Conservation (phyloP, 2,888 invertebrate genomes). For the Apocheima hispidaria region DNA sequence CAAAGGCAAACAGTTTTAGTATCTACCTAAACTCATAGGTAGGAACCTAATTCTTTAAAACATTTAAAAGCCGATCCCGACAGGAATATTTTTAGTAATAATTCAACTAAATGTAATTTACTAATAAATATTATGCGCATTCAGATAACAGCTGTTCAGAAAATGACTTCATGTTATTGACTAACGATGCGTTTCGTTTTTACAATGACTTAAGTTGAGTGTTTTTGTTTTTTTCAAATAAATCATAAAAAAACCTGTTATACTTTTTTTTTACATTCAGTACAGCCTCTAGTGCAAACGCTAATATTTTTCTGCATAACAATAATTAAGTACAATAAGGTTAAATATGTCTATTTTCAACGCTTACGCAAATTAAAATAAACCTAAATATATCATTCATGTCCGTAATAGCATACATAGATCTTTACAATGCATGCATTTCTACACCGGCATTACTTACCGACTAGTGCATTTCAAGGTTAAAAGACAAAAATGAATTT, state of each 20-base stretch:
- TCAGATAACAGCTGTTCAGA: slow-evolving; percentile 46
- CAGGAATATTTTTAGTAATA: neutral
- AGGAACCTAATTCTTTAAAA: too few relatives aligned
- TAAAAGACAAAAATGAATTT: slow-evolving; percentile 8
- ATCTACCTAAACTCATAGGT: too few relatives aligned
- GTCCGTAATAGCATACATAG: too few relatives aligned
- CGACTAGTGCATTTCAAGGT: slow-evolving; percentile 27
- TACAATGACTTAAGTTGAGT: too few relatives aligned
- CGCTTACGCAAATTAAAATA: neutral
- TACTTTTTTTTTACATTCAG: too few relatives aligned
- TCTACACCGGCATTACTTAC: slow-evolving; percentile 1
- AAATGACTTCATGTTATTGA: slow-evolving; percentile 46
- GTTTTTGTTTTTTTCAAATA: too few relatives aligned
- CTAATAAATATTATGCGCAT: neutral
- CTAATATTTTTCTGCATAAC: too few relatives aligned
- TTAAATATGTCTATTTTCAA: neutral
- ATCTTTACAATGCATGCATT: slow-evolving; percentile 15
- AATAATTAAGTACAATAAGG: neutral
- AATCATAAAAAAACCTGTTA: too few relatives aligned
- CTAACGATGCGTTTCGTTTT: slow-evolving; percentile 42
- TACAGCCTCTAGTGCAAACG: too few relatives aligned
- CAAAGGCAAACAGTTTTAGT: neutral
- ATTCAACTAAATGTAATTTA: slow-evolving; percentile 4
- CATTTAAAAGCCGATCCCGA: neutral
- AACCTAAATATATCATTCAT: neutral